These are phyloP conservation scores for Caenorhabditis sp. DNA, from an alignment of 2,888 invertebrate species.

Conservation along the genomic window DNA sequence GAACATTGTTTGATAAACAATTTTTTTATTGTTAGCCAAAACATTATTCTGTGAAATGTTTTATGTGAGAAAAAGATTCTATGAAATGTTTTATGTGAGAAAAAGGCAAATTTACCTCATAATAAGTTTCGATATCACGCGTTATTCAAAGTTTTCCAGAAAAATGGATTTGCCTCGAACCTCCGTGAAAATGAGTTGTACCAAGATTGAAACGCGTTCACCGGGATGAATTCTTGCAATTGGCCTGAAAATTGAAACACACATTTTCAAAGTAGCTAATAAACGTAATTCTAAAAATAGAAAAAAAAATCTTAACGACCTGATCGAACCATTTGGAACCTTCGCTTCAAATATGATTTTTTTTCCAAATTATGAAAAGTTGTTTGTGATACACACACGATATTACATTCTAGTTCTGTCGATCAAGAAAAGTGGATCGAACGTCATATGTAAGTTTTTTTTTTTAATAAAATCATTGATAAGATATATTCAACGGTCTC, in stretches of 20 bases:
- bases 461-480: too few relatives aligned
- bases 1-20: not conserved
- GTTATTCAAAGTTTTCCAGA: constrained; percentile 49
- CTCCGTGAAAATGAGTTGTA: constrained; percentile 89
- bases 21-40: not conserved
- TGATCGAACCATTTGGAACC: too few relatives aligned
- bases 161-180: constrained; percentile 74
- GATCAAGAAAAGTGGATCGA: too few relatives aligned
- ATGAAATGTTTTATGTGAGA: not conserved
- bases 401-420: too few relatives aligned
- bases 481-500: too few relatives aligned
- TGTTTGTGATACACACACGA: too few relatives aligned
- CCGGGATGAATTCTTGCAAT: constrained; percentile 80
- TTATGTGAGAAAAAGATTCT: not conserved
- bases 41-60: not conserved
- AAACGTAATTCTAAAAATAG: not conserved
- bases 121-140: constrained; percentile 13
- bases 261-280: too few relatives aligned
- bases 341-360: too few relatives aligned
- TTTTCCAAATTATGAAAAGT: too few relatives aligned
- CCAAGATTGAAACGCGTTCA: constrained; percentile 89
- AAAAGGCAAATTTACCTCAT: not conserved
- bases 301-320: too few relatives aligned
- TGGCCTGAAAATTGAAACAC: constrained; percentile 8
- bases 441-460: too few relatives aligned